A percentile compares a stretch with the other conserved stretches of the same genome.
These are phyloP conservation scores for Drosophila arizonae DNA, from an alignment of 1,140 invertebrate species.

Conservation along the genomic window DNA sequence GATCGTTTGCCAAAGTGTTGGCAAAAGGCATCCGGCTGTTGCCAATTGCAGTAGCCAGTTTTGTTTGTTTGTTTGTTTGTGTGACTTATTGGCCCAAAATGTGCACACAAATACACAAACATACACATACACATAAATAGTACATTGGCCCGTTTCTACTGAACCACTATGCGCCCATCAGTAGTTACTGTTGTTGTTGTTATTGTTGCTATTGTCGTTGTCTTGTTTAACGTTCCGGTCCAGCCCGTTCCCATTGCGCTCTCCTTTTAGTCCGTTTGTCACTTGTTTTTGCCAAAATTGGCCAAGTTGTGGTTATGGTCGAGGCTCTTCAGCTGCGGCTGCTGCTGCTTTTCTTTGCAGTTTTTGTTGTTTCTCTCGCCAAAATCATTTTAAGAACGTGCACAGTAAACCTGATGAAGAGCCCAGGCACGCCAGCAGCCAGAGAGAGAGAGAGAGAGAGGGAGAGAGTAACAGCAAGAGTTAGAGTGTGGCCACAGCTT, in stretches of 20 bases:
- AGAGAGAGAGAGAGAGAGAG: slow-evolving; percentile 8
- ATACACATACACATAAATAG: slow-evolving; percentile 47
- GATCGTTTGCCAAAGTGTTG: slow-evolving; percentile 57
- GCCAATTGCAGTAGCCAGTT: slow-evolving; percentile 64
- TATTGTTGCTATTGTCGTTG: slow-evolving; percentile 34
- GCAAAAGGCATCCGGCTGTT: slow-evolving; percentile 68
- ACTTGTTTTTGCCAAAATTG: slow-evolving; percentile 77
- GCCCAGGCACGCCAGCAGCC: slow-evolving; percentile 6
- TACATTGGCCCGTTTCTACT: slow-evolving; percentile 57
- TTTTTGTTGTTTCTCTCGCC: slow-evolving; percentile 38
- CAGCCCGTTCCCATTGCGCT: slow-evolving; percentile 45
- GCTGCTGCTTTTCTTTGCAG: slow-evolving; percentile 3
- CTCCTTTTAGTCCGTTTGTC: slow-evolving; percentile 64
- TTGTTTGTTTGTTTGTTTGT: slow-evolving; percentile 56
- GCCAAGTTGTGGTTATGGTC: slow-evolving; percentile 60
- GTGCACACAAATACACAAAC: slow-evolving; percentile 38
- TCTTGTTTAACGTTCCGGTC: slow-evolving; percentile 64
- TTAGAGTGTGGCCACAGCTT: slow-evolving; percentile 30
- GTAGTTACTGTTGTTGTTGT: slow-evolving; percentile 19
- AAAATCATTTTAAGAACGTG: slow-evolving; percentile 70
- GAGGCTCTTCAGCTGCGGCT: slow-evolving; percentile 10
- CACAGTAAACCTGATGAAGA: slow-evolving; percentile 67
- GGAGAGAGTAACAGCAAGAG: slow-evolving; percentile 8
- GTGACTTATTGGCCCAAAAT: slow-evolving; percentile 79
- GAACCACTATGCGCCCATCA: slow-evolving; percentile 42